Percentiles rank a stretch among this genome's conserved stretches.
phyloP scores from a whole-genome alignment of 53 echinoderm and acorn worm species.

The Pentamera pediparva region DNA sequence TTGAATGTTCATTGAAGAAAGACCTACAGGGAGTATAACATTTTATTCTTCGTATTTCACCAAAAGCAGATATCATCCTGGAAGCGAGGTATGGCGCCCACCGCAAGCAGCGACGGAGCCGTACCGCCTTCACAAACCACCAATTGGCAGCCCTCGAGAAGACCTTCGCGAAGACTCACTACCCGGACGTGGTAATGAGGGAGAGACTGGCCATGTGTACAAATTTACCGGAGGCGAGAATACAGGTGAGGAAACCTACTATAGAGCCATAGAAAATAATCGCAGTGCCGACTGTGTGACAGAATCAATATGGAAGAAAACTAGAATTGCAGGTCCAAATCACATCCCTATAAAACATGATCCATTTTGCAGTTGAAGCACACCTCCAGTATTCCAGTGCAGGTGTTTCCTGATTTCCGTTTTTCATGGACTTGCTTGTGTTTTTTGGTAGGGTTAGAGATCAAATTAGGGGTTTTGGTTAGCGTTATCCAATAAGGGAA shows the following conservation, averaged over 20 bases:
- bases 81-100: conserved; percentile 95
- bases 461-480: no score
- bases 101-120: conserved; percentile 95
- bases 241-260: conserved; percentile 94
- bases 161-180: conserved; percentile 96
- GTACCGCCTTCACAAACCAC: conserved; percentile 99
- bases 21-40: neutral
- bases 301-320: no score
- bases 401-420: no score
- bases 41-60: neutral
- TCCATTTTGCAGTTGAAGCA: no score
- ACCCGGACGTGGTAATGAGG: conserved; percentile 97
- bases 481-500: no score
- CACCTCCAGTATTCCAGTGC: no score
- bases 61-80: conserved; percentile 76
- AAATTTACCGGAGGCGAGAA: conserved; percentile 90
- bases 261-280: no score
- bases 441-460: no score
- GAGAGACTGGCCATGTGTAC: conserved; percentile 98
- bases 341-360: no score
- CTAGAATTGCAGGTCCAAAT: no score
- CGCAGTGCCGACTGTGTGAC: no score
- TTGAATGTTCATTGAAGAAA: neutral
- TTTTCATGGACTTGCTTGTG: no score
- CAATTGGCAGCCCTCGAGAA: conserved; percentile 97